Base-by-base conservation (phyloP, 2,888 invertebrate genomes). In the Arrhopalites spinosus region DNA sequence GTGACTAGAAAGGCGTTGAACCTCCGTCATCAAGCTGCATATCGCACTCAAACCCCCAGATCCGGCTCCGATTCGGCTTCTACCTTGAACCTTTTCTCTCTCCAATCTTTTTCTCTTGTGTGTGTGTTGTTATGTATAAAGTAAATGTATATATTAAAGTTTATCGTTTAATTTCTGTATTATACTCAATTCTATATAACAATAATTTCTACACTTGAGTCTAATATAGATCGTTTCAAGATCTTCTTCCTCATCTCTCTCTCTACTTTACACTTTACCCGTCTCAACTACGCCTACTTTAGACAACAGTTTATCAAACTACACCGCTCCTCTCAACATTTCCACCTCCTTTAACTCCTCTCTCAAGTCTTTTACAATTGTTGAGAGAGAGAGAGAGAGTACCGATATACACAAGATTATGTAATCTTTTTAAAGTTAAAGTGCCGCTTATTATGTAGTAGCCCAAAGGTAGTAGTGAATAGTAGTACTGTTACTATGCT, bases 1-100 rank as follows among this genome's bases (percentile, higher is more conserved):
- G 79, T 79, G 79, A 79, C 79, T 66, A 50, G 68, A 73, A 72
- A 77, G 76, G 77, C 77, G 77, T 77, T 76, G 71, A 77, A 77
- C 74, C 77, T 75, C 74, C 76, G 74, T 74, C 77, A 74, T 71
- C 74, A 76, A 77, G 73, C 67, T 45, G 66, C 75, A 77, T 74
- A 78, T 70, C 69, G 75, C 74, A 77, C 76, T 74, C 66, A 67
- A 72, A 70, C 68, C 73, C 72, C 73, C 72, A 77, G 76, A 77
- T 78, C 74, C 76, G 76, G 63, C 64, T 63, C 72, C 74, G 76
- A 77, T 78, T 74, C 78, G 76, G 59, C 63, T 59, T 53, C 20
- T 36, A 63, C 36, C 63, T 63, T 63, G 30, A n/a, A 59, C 59
- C 50, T 20, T 61, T 25, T 61, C 59, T 2, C 53, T 53, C 53